Evolutionary conservation across 1,140 invertebrate genomes (phyloP), one percentile per base, ranked within the genome.

Genomic region (Papilio xuthus): DNA sequence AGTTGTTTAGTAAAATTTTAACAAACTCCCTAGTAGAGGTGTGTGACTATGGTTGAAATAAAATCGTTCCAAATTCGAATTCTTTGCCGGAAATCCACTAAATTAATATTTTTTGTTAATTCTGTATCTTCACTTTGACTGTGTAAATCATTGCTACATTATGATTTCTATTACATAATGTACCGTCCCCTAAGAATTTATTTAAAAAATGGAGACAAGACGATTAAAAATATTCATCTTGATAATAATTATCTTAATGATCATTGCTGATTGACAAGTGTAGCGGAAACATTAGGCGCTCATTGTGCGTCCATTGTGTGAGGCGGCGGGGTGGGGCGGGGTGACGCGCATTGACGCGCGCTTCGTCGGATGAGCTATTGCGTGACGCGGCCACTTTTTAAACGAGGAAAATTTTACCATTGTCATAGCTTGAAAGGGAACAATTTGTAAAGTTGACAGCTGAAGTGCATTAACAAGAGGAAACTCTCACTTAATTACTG

Each of bases 401-500:
- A 67, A 67, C 26, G 60, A 28, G 60, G 26, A 67, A 67, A 32
- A 67, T 67, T 53, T 56, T 67, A 18, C 60, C 26, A 67, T 67
- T 28, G 60, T 28, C 26, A 28, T 67, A 32, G 60, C 60, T 28
- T 67, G 26, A 67, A 67, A 28, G 60, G 60, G 26, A 67, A 28
- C 60, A 67, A 67, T 67, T 67, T 67, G 60, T 67, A 32, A 28
- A 15, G 4, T 32, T 67, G 60, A 67, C 60, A 32, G 26, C 60
- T 28, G 56, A 26, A 60, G 60, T 67, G 26, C 60, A 23, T 67
- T 67, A 28, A 67, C 23, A 67, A 32, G 13, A 28, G n/a, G n/a
- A 56, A 56, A 4, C 4, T 67, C 23, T 32, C 26, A 13, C 13
- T 28, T 28, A 32, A 67, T 32, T 15, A 6, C 12, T 67, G 23